Evolutionary conservation across 1,140 invertebrate genomes (phyloP).

Genomic region (Pogonomyrmex californicus): DNA sequence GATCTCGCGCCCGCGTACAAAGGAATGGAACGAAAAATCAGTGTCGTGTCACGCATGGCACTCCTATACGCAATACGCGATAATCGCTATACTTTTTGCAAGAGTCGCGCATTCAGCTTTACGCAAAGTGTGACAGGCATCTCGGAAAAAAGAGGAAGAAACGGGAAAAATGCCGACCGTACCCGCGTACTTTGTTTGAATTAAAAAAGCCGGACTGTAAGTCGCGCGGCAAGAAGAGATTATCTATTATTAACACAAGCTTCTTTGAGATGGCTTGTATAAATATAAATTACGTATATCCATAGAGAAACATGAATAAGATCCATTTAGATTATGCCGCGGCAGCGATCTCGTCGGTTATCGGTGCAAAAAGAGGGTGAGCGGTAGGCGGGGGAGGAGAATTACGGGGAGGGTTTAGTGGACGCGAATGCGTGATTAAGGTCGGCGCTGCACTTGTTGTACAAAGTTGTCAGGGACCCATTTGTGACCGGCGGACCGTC

Average conservation of each 20-base stretch:
- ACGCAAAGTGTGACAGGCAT: neutral
- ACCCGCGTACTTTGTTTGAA: neutral
- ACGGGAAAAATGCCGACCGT: neutral
- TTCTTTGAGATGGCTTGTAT: neutral
- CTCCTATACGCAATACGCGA: neutral
- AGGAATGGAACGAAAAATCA: neutral
- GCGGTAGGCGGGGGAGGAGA: neutral
- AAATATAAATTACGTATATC: slow-evolving; percentile 8
- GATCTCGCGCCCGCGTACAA: neutral
- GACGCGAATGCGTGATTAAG: slow-evolving; percentile 52
- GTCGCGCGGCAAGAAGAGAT: neutral
- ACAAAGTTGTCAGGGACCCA: slow-evolving; percentile 62
- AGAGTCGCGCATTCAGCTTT: neutral
- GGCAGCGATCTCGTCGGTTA: neutral
- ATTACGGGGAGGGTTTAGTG: slow-evolving; percentile 36
- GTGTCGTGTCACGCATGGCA: too few relatives aligned
- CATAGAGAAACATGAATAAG: neutral
- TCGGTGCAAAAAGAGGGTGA: slow-evolving; percentile 1
- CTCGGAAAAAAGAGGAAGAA: neutral
- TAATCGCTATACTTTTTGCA: neutral
- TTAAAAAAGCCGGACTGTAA: slow-evolving; percentile 14
- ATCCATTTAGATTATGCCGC: neutral
- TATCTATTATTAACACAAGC: neutral
- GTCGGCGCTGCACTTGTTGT: slow-evolving; percentile 77
- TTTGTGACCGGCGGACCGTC: slow-evolving; percentile 78